Evolutionary conservation across 2,797 vertebrate genomes (phyloP).

Genomic region (Coendou prehensilis): DNA sequence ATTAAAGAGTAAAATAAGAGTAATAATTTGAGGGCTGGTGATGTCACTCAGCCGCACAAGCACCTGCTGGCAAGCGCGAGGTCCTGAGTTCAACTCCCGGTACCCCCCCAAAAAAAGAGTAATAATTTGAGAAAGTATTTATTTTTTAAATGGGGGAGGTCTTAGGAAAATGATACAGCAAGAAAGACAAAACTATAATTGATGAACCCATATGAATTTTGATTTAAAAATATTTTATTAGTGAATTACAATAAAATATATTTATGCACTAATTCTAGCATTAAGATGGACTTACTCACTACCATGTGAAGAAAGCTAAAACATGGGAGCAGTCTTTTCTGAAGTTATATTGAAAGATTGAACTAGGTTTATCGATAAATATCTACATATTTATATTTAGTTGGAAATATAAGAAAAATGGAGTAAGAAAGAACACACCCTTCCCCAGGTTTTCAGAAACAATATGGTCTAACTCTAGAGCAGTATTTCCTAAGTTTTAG

Average conservation of each 20-base stretch:
- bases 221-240: background rate
- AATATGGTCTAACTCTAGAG: background rate
- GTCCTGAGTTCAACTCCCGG: no score
- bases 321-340: background rate
- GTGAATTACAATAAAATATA: background rate
- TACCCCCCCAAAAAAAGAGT: background rate
- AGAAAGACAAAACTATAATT: background rate
- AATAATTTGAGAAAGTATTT: background rate
- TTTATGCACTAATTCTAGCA: background rate
- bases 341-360: background rate
- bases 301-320: background rate
- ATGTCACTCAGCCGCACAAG: no score
- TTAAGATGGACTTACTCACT: background rate
- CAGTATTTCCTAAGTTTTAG: background rate
- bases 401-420: background rate
- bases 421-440: background rate
- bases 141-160: background rate
- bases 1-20: background rate
- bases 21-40: background rate
- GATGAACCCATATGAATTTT: background rate
- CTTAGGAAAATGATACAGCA: background rate
- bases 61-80: no score
- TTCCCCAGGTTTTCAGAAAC: background rate
- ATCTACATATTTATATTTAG: background rate
- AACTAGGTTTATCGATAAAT: background rate